These are phyloP conservation scores for Phrynosoma blainvillii DNA, from an alignment of 2,113 vertebrate genomes.

Conservation along the genomic window DNA sequence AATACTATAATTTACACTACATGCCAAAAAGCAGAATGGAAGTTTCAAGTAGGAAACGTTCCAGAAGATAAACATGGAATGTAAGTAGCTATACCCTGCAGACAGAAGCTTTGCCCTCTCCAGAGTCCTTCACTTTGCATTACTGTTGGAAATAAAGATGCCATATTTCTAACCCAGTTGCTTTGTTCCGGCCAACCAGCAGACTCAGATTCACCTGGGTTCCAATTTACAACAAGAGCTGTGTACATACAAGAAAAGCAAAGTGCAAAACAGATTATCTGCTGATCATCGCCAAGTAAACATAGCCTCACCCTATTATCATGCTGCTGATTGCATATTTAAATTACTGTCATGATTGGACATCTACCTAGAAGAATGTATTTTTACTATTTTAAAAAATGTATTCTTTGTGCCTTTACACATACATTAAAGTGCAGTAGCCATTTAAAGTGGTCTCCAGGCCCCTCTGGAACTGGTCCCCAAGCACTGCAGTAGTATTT, in stretches of 20 bases:
- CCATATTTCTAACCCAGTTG: conserved; percentile 36
- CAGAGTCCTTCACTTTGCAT: conserved; percentile 35
- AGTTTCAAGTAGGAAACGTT: conserved; percentile 39
- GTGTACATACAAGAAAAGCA: background rate
- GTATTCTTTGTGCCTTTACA: conserved; percentile 67
- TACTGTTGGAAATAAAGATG: conserved; percentile 46
- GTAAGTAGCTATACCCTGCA: conserved; percentile 61
- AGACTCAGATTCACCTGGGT: conserved; percentile 12
- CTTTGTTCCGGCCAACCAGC: conserved; percentile 9
- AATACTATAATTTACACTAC: conserved; percentile 44
- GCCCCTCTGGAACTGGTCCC: conserved; percentile 67
- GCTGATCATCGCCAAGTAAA: conserved; percentile 43
- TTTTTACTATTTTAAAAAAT: conserved; percentile 42
- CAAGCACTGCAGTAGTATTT: conserved; percentile 63
- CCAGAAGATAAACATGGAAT: conserved; percentile 43
- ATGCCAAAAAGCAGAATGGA: conserved; percentile 47
- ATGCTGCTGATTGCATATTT: conserved; percentile 8
- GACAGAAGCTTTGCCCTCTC: conserved; percentile 52
- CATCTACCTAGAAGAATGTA: conserved; percentile 46
- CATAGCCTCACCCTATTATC: conserved; percentile 25
- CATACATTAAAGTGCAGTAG: conserved; percentile 76
- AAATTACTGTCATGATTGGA: conserved; percentile 43
- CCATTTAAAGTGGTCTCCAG: conserved; percentile 56
- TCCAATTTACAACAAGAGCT: conserved; percentile 48
- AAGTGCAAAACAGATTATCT: conserved; percentile 30